These are phyloP conservation scores for Brienomyrus brachyistius DNA, from an alignment of 2,113 vertebrate genomes.

Conservation along the genomic window DNA sequence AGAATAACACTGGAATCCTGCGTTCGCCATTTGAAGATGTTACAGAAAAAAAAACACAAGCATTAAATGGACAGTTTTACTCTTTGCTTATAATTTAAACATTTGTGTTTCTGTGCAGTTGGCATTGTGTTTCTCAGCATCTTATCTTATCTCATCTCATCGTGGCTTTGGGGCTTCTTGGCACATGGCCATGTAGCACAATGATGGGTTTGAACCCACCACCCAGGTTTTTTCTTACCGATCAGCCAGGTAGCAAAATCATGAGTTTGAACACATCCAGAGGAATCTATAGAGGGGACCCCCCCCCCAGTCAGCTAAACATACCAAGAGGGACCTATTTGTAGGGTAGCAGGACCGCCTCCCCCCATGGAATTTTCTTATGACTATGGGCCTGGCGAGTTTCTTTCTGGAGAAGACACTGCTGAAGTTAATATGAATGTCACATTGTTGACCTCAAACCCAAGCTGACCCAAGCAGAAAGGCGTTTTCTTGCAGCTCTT, in stretches of 20 bases:
- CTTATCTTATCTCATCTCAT: neutral
- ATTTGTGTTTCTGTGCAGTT: neutral
- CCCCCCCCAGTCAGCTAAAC: neutral
- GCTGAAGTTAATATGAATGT: neutral
- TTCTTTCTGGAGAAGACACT: neutral
- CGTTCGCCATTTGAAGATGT: neutral
- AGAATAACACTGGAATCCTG: conserved; percentile 31
- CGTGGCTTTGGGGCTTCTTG: neutral
- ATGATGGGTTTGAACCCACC: neutral
- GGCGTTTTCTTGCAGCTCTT: neutral
- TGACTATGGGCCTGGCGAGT: neutral
- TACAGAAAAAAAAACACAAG: neutral
- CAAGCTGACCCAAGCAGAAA: neutral
- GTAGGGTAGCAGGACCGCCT: neutral
- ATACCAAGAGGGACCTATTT: neutral
- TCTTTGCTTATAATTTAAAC: conserved; percentile 10
- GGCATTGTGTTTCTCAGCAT: neutral
- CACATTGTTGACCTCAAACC: neutral
- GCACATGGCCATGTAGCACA: neutral
- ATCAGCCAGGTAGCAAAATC: neutral
- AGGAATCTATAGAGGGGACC: neutral
- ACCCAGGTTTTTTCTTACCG: neutral
- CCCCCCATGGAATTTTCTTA: neutral
- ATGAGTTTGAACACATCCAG: neutral
- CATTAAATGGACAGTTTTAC: conserved; percentile 15